phyloP scores from a whole-genome alignment of 2,113 vertebrate species.

The Sebastes fasciatus region DNA sequence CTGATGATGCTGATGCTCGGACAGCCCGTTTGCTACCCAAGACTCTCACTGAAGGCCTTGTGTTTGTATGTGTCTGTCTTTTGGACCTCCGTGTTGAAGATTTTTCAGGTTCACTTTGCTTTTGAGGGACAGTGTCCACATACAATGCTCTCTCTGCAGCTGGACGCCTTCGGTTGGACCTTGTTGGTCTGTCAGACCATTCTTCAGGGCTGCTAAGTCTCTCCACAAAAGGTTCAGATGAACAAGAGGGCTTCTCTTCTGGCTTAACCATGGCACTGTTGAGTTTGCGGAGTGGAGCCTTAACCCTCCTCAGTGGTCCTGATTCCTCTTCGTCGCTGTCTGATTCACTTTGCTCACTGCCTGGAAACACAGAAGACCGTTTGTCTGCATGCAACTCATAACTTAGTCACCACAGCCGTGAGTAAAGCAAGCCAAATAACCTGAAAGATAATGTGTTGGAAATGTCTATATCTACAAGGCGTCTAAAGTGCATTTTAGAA shows the following conservation, averaged over 20 bases:
- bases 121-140: slow-evolving; percentile 1
- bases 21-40: background rate
- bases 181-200: background rate
- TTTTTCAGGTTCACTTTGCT: slow-evolving; percentile 17
- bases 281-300: slow-evolving; percentile 4
- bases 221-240: slow-evolving; percentile 1
- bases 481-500: too few species aligned
- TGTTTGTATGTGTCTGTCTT: background rate
- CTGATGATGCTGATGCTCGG: background rate
- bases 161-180: background rate
- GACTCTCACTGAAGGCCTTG: background rate
- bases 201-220: background rate
- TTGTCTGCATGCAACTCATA: too few species aligned
- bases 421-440: too few species aligned
- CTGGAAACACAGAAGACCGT: too few species aligned
- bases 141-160: background rate
- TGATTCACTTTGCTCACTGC: background rate
- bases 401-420: too few species aligned
- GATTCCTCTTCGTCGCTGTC: background rate
- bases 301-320: slow-evolving; percentile 54
- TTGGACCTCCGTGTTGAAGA: slow-evolving; percentile 1
- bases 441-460: too few species aligned
- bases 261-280: background rate
- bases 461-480: too few species aligned
- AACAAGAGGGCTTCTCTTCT: background rate